phyloP scores from a whole-genome alignment of 2,113 vertebrate species.

The Charadrius vociferus region DNA sequence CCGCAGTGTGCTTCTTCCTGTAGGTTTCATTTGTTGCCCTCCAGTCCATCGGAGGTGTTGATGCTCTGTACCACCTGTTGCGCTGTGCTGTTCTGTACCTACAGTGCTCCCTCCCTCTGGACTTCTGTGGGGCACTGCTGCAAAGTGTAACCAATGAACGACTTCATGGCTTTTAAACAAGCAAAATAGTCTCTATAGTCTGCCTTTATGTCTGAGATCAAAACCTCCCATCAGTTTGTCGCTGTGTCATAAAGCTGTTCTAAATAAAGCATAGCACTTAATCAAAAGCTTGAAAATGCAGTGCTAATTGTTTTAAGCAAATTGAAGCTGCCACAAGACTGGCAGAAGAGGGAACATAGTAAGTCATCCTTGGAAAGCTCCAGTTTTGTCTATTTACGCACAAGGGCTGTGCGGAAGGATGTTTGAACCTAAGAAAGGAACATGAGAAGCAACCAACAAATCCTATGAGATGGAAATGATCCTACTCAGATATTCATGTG shows the following conservation, averaged over 20 bases:
- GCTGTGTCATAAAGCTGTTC: not conserved
- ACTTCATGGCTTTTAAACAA: not conserved
- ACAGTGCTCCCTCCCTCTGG: not conserved
- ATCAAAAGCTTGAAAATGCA: not conserved
- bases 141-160: not conserved
- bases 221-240: not conserved
- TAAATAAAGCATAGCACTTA: not conserved
- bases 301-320: not conserved
- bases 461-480: not conserved
- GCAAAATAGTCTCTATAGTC: not conserved
- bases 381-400: not conserved
- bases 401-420: not conserved
- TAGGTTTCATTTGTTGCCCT: not conserved
- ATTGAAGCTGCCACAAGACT: not conserved
- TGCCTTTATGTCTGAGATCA: not conserved
- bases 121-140: not conserved
- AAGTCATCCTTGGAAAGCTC: not conserved
- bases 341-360: not conserved
- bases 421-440: not conserved
- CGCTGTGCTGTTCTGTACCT: not conserved
- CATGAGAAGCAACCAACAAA: not conserved
- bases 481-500: accelerated
- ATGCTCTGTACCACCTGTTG: not conserved
- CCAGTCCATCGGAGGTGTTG: not conserved
- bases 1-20: not conserved